Conservation (phyloP, 2,797 vertebrate species). For the Trachops cirrhosus region DNA sequence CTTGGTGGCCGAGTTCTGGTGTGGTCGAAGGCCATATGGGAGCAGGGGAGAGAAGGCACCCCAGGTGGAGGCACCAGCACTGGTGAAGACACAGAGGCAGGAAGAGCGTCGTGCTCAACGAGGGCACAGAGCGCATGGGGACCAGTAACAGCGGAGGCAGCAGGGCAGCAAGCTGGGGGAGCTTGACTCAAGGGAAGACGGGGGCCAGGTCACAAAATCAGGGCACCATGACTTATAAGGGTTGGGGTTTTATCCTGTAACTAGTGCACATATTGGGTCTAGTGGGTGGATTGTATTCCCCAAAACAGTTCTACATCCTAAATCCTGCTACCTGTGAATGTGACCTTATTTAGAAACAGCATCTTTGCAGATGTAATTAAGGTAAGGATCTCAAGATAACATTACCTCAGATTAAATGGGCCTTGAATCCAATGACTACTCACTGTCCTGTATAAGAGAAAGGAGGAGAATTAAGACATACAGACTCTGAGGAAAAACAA, state of each 20-base stretch:
- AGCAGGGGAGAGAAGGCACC: no score
- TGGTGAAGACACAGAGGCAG: not conserved
- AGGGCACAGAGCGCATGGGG: no score
- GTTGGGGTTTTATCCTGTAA: not conserved
- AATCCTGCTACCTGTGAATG: not conserved
- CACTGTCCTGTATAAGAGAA: not conserved
- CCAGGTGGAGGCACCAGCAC: not conserved
- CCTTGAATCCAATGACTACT: not conserved
- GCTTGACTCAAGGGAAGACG: accelerated
- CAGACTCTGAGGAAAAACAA: not conserved
- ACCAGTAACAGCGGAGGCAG: not conserved
- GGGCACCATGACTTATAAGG: not conserved
- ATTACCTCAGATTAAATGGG: not conserved
- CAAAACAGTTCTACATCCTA: not conserved
- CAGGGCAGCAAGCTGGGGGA: not conserved
- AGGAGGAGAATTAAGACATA: not conserved
- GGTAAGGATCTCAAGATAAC: not conserved
- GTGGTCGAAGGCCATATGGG: not conserved
- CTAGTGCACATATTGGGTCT: not conserved
- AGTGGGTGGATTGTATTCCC: not conserved
- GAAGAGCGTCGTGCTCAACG: no score
- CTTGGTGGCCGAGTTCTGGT: not conserved
- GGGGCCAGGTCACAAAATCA: not conserved
- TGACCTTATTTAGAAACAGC: not conserved
- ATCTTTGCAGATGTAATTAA: not conserved